phyloP scores from a whole-genome alignment of 2,797 vertebrate species.

The Bradypodion ventrale region DNA sequence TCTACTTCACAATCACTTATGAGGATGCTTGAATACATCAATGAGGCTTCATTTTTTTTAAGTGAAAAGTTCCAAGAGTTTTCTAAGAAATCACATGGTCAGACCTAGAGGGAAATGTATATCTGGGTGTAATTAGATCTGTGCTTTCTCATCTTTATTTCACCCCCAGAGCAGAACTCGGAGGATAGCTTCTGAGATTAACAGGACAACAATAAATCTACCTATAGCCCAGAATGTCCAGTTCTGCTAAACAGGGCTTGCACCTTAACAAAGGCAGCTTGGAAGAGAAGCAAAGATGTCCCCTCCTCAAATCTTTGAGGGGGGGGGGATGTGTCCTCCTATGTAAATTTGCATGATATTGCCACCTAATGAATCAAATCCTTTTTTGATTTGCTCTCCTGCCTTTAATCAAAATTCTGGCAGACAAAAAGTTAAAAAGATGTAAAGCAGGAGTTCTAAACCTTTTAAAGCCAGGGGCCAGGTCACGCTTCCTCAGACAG shows the following conservation, averaged over 20 bases:
- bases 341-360: not conserved
- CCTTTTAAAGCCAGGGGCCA: no score
- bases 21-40: not conserved
- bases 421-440: not conserved
- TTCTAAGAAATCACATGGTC: not conserved
- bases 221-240: not conserved
- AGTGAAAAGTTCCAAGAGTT: not conserved
- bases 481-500: no score
- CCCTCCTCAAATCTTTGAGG: not conserved
- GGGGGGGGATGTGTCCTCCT: no score
- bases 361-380: not conserved
- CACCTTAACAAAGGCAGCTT: not conserved
- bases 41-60: not conserved
- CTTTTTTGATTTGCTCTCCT: not conserved
- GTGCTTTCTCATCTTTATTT: not conserved
- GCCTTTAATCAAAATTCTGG: not conserved
- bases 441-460: no score
- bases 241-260: not conserved
- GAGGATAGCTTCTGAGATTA: not conserved
- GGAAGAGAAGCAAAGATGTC: not conserved
- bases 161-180: not conserved
- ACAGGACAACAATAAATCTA: not conserved
- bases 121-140: not conserved
- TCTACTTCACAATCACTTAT: not conserved
- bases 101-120: not conserved